These are phyloP conservation scores for Brachirus orientalis DNA, from an alignment of 2,113 vertebrate genomes.

Conservation along the genomic window DNA sequence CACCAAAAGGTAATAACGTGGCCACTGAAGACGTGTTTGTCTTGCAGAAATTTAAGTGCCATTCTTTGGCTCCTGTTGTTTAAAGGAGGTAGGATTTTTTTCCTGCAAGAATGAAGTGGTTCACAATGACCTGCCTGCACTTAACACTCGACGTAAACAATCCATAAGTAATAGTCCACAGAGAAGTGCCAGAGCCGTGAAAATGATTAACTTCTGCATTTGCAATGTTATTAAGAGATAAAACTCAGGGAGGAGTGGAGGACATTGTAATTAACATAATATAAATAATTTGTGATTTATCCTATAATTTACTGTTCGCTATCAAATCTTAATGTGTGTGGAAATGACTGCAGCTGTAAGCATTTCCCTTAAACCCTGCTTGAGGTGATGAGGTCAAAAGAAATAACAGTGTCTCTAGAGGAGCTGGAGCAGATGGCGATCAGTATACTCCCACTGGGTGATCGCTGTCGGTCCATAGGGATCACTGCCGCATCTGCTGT, in stretches of 20 bases:
- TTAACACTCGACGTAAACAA: constrained; percentile 3
- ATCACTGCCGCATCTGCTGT: constrained; percentile 41
- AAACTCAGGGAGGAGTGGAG: background rate
- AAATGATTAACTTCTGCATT: background rate
- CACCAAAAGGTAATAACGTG: constrained; percentile 59
- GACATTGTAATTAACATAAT: constrained; percentile 2
- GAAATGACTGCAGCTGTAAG: background rate
- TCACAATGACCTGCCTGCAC: background rate
- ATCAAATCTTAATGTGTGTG: background rate
- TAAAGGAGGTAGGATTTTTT: constrained; percentile 18
- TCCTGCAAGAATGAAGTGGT: constrained; percentile 15
- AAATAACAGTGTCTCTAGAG: constrained; percentile 26
- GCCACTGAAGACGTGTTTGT: constrained; percentile 43
- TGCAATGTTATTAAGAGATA: background rate
- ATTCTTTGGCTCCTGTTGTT: constrained; percentile 33
- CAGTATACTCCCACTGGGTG: constrained; percentile 28
- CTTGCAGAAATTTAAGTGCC: constrained; percentile 56
- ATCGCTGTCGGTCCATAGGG: constrained; percentile 30
- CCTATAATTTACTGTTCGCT: background rate
- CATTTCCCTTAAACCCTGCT: background rate
- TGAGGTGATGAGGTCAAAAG: constrained; percentile 26
- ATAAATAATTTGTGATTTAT: background rate
- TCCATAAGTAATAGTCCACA: background rate
- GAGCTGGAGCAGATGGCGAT: constrained; percentile 12
- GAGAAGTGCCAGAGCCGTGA: background rate